Percentiles rank a stretch among this genome's conserved stretches.
phyloP scores from a whole-genome alignment of 2,888 invertebrate species.

The Meloe dianella region DNA sequence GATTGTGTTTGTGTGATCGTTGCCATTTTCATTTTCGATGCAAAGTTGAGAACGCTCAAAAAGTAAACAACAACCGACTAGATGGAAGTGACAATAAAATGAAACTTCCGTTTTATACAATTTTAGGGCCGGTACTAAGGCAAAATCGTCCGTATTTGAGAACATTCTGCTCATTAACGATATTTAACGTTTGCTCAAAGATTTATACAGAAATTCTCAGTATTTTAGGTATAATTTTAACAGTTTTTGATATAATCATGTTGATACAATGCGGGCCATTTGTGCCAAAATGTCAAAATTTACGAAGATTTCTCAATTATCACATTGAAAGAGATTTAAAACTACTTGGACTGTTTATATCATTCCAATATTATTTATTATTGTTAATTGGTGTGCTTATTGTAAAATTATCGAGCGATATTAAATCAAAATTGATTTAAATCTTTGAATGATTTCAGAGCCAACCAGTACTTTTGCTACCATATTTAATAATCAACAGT shows the following conservation, averaged over 20 bases:
- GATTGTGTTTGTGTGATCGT: slow-evolving; percentile 14
- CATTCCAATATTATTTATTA: slow-evolving; percentile 53
- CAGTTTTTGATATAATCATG: slow-evolving; percentile 51
- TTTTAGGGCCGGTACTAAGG: slow-evolving; percentile 46
- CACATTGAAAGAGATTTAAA: slow-evolving; percentile 55
- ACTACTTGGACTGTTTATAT: slow-evolving; percentile 53
- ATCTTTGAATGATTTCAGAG: slow-evolving; percentile 44
- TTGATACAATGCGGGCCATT: slow-evolving; percentile 51
- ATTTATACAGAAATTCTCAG: slow-evolving; percentile 52
- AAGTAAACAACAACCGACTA: slow-evolving; percentile 18
- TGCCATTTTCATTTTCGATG: background rate
- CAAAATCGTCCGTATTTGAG: slow-evolving; percentile 43
- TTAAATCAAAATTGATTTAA: background rate
- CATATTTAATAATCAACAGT: slow-evolving; percentile 52
- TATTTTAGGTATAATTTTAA: slow-evolving; percentile 54
- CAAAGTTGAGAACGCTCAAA: background rate
- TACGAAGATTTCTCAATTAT: slow-evolving; percentile 46
- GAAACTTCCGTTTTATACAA: slow-evolving; percentile 50
- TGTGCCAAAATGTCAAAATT: slow-evolving; percentile 49
- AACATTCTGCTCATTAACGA: slow-evolving; percentile 45
- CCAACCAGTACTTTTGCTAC: slow-evolving; percentile 52
- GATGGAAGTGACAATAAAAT: slow-evolving; percentile 34
- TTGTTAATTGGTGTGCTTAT: slow-evolving; percentile 51
- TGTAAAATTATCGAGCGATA: slow-evolving; percentile 40
- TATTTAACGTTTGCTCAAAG: slow-evolving; percentile 44